Evolutionary conservation across 2,113 vertebrate species (phyloP).

Genomic region (Lycocorax pyrrhopterus): DNA sequence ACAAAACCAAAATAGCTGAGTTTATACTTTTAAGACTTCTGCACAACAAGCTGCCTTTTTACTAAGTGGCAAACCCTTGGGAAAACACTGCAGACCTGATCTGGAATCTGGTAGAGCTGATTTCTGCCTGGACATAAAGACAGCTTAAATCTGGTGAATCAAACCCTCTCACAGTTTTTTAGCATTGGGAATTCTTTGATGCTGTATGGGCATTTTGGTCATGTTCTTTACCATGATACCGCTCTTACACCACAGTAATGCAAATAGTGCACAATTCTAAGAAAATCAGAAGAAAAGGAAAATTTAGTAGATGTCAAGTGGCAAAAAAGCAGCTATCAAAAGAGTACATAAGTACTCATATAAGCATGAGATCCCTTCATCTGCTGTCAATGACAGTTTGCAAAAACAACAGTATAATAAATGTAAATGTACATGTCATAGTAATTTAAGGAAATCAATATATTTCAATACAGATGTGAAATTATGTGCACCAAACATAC

Average conservation of each 20-base stretch:
- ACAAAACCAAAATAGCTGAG: constrained; percentile 51
- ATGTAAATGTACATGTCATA: neutral
- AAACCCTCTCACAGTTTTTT: neutral
- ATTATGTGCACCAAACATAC: neutral
- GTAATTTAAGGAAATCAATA: neutral
- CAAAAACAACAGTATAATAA: neutral
- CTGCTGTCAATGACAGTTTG: neutral
- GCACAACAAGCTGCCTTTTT: constrained; percentile 24
- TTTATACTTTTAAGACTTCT: neutral
- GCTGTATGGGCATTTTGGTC: neutral
- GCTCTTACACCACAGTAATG: neutral
- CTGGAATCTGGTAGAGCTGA: constrained; percentile 9
- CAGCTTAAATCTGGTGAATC: constrained; percentile 35
- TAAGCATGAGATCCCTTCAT: neutral
- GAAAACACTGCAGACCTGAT: neutral
- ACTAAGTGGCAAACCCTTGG: constrained; percentile 25
- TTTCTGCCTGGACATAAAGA: neutral
- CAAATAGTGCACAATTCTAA: neutral
- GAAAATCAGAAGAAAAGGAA: constrained; percentile 19
- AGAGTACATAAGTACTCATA: neutral
- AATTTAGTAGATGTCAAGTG: neutral
- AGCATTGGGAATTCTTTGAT: neutral
- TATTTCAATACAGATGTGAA: neutral
- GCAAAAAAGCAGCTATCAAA: neutral
- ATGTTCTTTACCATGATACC: neutral